Evolutionary conservation across 2,797 vertebrate species (phyloP).

Genomic region (Vultur gryphus): DNA sequence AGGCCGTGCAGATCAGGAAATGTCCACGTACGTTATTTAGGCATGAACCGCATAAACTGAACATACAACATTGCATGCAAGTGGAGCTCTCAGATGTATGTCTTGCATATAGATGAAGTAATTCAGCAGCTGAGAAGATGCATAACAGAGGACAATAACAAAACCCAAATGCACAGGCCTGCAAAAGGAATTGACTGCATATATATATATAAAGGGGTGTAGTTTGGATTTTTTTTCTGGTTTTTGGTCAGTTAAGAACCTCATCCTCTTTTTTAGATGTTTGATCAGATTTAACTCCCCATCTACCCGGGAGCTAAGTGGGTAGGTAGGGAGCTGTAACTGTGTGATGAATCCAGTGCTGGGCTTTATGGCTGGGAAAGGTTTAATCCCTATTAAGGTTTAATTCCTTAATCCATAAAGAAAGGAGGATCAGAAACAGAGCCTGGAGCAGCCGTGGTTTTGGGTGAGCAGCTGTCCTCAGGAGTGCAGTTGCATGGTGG

Average conservation of each 20-base stretch:
- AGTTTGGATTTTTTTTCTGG: not conserved
- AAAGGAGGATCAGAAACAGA: not conserved
- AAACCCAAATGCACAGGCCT: not conserved
- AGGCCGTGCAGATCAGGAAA: not conserved
- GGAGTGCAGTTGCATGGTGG: not conserved
- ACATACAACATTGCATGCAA: not conserved
- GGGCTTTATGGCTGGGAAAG: not conserved
- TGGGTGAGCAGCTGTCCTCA: not conserved
- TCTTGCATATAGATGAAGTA: not conserved
- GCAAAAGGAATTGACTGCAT: not conserved
- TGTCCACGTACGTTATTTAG: not conserved
- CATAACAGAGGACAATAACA: fast-evolving
- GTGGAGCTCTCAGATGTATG: not conserved
- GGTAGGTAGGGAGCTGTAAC: not conserved
- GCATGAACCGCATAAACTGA: not conserved
- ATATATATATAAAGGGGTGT: not conserved
- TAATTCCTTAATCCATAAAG: not conserved
- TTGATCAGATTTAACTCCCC: not conserved
- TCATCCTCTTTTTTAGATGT: not conserved
- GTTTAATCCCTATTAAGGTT: not conserved
- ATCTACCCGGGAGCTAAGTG: fast-evolving
- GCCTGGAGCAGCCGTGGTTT: not conserved
- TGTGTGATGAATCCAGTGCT: not conserved
- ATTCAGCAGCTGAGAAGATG: not conserved
- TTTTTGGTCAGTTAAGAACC: not conserved